Base-by-base conservation (phyloP, 2,888 invertebrate species). In the Horisme vitalbata region DNA sequence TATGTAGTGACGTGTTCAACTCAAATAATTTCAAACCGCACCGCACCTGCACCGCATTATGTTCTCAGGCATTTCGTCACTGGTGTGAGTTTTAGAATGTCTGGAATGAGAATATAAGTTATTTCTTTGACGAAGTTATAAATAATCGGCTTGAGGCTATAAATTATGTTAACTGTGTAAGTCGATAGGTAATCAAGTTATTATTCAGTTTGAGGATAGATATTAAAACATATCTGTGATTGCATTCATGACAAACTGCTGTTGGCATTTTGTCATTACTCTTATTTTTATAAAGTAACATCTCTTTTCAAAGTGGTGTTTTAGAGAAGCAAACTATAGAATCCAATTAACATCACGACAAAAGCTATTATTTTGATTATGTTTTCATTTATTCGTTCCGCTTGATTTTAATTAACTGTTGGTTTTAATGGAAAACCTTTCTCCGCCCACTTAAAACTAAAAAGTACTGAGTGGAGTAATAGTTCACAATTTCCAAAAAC, bases 151-250 rank as follows among this genome's bases (percentile, higher is more conserved):
- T 41, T 18, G 32, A 9, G 35, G 27, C 26, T 15, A 47, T 55
- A 52, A 52, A 55, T 47, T 45, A 52, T 28, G 34, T 39, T 50
- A 47, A 35, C 26, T 48, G 45, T 49, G 39, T 48, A 32, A 35
- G 45, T 50, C 43, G 44, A 55, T 52, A 26, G 45, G 36, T 36
- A 27, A 47, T 56, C 41, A 41, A 28, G 35, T 35, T 41, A 46
- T 41, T 38, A 45, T 45, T 30, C 38, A 15, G 37, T 45, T 45
- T n/a, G n/a, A 14, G 15, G 28, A 34, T 15, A 38, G 33, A 27
- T 37, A 37, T 48, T 30, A 23, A 38, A 41, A 35, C 38, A 43
- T 34, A 20, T 9, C 30, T 27, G 11, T 33, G 34, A 38, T 38
- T 38, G 28, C 38, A 34, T 23, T 15, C 21, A 37, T 45, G 38